These are phyloP conservation scores for Engraulis encrasicolus DNA, from an alignment of 2,113 vertebrate species.

Conservation along the genomic window DNA sequence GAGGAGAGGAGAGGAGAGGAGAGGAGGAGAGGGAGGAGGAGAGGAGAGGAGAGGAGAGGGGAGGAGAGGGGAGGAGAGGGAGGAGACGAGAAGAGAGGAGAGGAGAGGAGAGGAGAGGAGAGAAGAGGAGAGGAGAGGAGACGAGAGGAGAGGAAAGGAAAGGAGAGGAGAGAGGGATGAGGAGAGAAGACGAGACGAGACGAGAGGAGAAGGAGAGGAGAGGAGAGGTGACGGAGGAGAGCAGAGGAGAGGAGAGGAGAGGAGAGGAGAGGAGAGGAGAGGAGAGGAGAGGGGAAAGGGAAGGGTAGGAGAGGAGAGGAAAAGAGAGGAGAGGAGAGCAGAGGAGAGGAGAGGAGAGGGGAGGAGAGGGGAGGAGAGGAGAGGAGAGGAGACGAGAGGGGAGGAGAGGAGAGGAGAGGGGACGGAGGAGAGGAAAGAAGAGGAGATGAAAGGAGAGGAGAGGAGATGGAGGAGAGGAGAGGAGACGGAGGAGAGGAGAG, in stretches of 20 bases:
- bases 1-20: not conserved
- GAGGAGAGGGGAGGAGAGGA: not conserved
- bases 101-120: not conserved
- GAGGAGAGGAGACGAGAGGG: not conserved
- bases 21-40: not conserved
- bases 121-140: not conserved
- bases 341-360: slow-evolving; percentile 15
- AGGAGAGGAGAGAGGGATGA: not conserved
- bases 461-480: not conserved
- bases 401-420: not conserved
- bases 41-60: not conserved
- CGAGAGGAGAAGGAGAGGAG: slow-evolving; percentile 10
- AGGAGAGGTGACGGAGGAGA: not conserved
- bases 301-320: not conserved
- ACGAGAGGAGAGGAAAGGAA: not conserved
- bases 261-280: not conserved
- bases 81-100: not conserved
- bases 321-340: slow-evolving; percentile 38
- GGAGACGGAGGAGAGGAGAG: not conserved
- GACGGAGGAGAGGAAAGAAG: no score
- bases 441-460: no score
- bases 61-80: not conserved
- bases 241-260: not conserved
- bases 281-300: slow-evolving; percentile 5
- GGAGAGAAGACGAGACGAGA: not conserved